Evolutionary conservation across 2,888 invertebrate genomes (phyloP), one percentile per base, ranked within the genome.

Genomic region (Amphipyra berbera): DNA sequence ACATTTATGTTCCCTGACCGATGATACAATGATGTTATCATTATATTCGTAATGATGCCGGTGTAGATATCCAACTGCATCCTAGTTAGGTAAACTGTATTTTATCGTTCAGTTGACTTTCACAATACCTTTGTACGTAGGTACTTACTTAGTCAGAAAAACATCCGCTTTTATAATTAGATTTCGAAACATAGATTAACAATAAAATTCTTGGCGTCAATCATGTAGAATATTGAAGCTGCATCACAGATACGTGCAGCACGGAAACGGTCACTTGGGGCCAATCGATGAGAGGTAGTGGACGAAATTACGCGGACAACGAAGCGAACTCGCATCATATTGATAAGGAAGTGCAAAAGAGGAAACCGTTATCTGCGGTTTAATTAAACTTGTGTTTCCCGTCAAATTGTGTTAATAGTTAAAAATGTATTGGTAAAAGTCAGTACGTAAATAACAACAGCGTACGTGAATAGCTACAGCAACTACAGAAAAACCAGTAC

Each of bases 201-300:
- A 30, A 30, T 30, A 30, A 30, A 2, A 30, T 30, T 1, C 2
- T 4, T 30, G 30, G 6, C 30, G 44, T 42, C 61, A 69, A 57
- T 63, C 44, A 68, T 58, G 42, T 49, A 45, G 27, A 55, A 47
- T 50, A 52, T 59, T 8, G 44, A 49, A 56, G 63, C 52, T 58
- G 35, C 15, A 56, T 60, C 45, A 47, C 15, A 54, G 57, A 44
- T 57, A 21, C 13, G 56, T 46, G 58, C 33, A 53, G 67, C 60
- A 71, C 82, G 83, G 83, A 85, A 81, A 70, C 77, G 60, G 55
- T 75, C 81, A 84, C 80, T 84, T 84, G 79, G 66, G 67, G 37
- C 61, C 73, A 70, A 76, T 76, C 62, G 74, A 66, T 59, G 64
- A 37, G 57, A 61, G 57, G 75, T 61, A 68, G 65, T 48, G 53